A percentile compares a stretch with the other conserved stretches of the same genome.
phyloP scores from a whole-genome alignment of 2,888 invertebrate species.

The Rhabditophanes sp. region DNA sequence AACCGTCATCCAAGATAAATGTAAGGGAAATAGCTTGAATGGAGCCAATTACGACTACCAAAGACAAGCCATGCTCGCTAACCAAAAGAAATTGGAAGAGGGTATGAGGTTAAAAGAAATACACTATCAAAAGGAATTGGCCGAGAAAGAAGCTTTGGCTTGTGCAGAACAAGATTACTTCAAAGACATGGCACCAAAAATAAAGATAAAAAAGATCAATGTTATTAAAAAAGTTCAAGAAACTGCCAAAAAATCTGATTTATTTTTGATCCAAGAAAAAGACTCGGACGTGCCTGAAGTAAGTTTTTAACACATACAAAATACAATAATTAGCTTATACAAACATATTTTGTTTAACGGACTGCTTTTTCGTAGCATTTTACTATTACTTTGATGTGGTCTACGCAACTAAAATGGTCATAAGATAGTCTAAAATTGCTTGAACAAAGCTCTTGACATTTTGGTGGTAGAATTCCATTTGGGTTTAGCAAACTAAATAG shows the following conservation, averaged over 20 bases:
- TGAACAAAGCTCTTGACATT: constrained; percentile 15
- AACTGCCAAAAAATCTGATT: background rate
- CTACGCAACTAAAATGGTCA: constrained; percentile 17
- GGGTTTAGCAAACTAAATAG: no score
- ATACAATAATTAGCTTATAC: background rate
- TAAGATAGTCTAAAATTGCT: constrained; percentile 22
- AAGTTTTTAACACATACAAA: background rate
- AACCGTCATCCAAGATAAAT: no score
- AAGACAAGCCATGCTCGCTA: no score
- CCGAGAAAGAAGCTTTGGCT: constrained; percentile 6
- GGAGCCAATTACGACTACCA: no score
- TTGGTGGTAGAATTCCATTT: constrained; percentile 10
- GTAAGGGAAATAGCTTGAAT: no score
- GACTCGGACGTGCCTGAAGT: background rate
- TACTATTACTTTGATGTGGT: constrained; percentile 14
- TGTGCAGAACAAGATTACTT: constrained; percentile 26
- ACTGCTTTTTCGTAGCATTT: constrained; percentile 15
- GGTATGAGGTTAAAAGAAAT: no score
- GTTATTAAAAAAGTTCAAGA: no score
- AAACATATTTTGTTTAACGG: constrained; percentile 1
- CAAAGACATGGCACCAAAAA: constrained; percentile 29
- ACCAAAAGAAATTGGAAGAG: no score
- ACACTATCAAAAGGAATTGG: no score
- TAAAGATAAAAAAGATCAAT: constrained; percentile 25
- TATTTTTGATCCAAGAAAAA: background rate